These are phyloP conservation scores for Thysanoteuthis rhombus DNA, from an alignment of 2,888 invertebrate genomes.

Conservation along the genomic window DNA sequence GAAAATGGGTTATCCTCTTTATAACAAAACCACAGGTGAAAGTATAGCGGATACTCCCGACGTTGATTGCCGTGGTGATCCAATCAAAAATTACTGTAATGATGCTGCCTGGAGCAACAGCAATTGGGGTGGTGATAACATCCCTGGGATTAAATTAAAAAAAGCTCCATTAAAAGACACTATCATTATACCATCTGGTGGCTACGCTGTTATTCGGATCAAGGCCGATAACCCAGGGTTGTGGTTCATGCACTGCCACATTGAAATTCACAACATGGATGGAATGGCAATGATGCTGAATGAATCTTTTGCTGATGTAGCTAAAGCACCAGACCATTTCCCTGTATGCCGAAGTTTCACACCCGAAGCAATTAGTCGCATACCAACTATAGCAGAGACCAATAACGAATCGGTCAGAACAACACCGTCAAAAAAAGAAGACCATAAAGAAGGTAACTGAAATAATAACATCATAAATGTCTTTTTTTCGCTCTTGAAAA, in stretches of 20 bases:
- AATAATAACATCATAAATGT: neutral
- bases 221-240: constrained; percentile 61
- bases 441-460: neutral
- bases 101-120: constrained; percentile 53
- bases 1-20: constrained; percentile 51
- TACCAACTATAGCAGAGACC: neutral
- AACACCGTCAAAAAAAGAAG: neutral
- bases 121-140: constrained; percentile 50
- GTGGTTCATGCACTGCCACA: constrained; percentile 64
- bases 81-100: constrained; percentile 49
- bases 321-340: constrained; percentile 48
- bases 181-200: constrained; percentile 60
- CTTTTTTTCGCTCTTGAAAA: too few relatives aligned
- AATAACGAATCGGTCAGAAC: neutral
- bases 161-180: constrained; percentile 59
- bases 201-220: constrained; percentile 62
- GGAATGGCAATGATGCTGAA: constrained; percentile 62
- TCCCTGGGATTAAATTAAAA: constrained; percentile 50
- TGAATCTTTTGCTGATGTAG: constrained; percentile 48
- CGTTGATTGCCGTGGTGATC: constrained; percentile 45
- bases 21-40: constrained; percentile 40
- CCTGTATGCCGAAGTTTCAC: constrained; percentile 51
- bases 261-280: constrained; percentile 55
- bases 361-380: neutral
- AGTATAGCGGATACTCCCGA: constrained; percentile 45